Base-by-base conservation (phyloP, 2,888 invertebrate species). In the Tribolium freemani region DNA sequence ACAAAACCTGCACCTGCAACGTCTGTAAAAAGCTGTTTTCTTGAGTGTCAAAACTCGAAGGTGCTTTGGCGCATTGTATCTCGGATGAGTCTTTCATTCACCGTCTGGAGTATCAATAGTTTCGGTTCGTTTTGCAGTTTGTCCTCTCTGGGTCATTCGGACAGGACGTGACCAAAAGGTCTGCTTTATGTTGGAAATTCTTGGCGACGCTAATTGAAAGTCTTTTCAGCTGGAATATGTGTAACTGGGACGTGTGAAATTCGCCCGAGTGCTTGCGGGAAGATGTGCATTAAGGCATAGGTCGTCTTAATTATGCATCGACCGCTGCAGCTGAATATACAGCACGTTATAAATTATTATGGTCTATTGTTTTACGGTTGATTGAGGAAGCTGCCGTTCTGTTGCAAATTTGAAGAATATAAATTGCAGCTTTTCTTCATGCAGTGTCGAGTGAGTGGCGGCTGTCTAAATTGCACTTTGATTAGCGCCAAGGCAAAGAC, bases 121-220 rank as follows among this genome's bases (percentile, higher is more conserved):
- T 76, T 75, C 75, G 74, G 76, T 78, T 78, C 75, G 75, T 75
- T 77, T 74, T 77, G 76, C 77, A 76, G 77, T 79, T 76, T 75
- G 79, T 78, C 77, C 78, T 76, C 64, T 73, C 53, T 76, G 75
- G 78, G 77, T 80, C 80, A 77, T 80, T 79, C 75, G 66, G 72
- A 68, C 48, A 61, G 69, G 75, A 80, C 80, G 80, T 79, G 80
- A 79, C 79, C 77, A 64, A 71, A 71, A 48, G 31, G 11, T 9
- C 9, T 21, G 56, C 6, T 56, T 56, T 31, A 56, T 56, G 16
- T 5, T 57, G 57, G 16, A 16, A 58, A 58, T 58, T 60, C 60
- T 60, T 60, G 10, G 60, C 5, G 11, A 46, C 45, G 45, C 21
- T 53, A 53, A 53, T 53, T 53, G 53, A 10, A 53, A 53, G 20